These are phyloP conservation scores for Acanthococcus lagerstroemiae DNA, from an alignment of 2,888 invertebrate genomes.

Conservation along the genomic window DNA sequence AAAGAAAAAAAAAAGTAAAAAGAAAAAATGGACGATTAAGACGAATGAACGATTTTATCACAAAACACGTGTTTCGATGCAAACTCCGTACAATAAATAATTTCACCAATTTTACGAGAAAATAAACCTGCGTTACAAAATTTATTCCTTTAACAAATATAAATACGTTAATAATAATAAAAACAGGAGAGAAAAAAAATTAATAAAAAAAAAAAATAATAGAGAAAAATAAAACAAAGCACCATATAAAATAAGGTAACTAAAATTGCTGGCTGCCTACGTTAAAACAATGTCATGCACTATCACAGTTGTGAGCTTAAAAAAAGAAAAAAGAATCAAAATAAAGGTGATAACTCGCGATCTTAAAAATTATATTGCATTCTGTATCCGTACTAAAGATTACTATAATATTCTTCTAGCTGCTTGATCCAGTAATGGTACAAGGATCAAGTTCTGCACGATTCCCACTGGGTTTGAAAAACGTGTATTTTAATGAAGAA, in stretches of 20 bases:
- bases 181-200: neutral
- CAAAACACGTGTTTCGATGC: too few species aligned
- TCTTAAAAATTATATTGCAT: neutral
- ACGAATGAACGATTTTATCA: too few species aligned
- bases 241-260: conserved; percentile 1
- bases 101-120: too few species aligned
- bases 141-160: neutral
- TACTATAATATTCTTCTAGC: neutral
- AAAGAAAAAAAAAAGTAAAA: too few species aligned
- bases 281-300: conserved; percentile 18
- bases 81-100: too few species aligned
- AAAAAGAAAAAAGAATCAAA: neutral
- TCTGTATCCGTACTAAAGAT: neutral
- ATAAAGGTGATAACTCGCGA: neutral
- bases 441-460: too few species aligned
- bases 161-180: neutral
- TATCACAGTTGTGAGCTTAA: conserved; percentile 14
- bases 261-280: conserved; percentile 4
- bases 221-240: neutral
- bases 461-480: too few species aligned
- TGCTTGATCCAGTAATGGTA: too few species aligned
- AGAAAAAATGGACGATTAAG: too few species aligned
- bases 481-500: too few species aligned
- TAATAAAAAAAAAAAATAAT: neutral
- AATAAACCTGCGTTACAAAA: too few species aligned